These are phyloP conservation scores for Ptiloglossa arizonensis DNA, from an alignment of 1,140 invertebrate species.

Conservation along the genomic window DNA sequence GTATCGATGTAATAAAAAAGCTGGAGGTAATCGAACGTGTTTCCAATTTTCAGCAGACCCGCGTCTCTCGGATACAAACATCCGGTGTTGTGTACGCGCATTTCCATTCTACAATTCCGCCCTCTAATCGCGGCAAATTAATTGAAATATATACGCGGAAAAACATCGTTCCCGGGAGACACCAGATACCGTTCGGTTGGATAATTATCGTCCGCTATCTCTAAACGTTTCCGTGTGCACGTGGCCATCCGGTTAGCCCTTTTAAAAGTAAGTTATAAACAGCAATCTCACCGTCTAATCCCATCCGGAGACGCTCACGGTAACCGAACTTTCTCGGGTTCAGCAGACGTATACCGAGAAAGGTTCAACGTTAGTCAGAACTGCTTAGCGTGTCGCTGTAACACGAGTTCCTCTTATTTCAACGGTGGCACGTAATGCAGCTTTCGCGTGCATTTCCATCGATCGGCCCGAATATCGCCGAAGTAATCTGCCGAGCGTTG, in stretches of 20 bases:
- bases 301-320: slow-evolving; percentile 9
- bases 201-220: neutral
- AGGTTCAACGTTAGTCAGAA: slow-evolving; percentile 34
- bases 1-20: too few species aligned
- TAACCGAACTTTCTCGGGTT: neutral
- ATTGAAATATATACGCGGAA: neutral
- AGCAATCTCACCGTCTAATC: slow-evolving; percentile 20
- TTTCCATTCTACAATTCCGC: neutral
- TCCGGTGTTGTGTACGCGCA: neutral
- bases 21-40: too few species aligned
- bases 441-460: slow-evolving; percentile 41
- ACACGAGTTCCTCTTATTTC: slow-evolving; percentile 50
- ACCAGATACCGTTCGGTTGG: neutral
- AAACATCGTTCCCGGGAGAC: neutral
- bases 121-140: neutral
- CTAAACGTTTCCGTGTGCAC: neutral
- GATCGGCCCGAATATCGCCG: slow-evolving; percentile 47
- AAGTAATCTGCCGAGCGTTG: slow-evolving; percentile 32
- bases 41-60: too few species aligned
- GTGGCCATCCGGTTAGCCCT: slow-evolving; percentile 4
- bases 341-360: neutral
- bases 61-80: too few species aligned
- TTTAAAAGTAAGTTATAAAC: slow-evolving; percentile 36
- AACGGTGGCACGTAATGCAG: slow-evolving; percentile 50
- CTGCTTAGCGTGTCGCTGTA: slow-evolving; percentile 50